phyloP scores from a whole-genome alignment of 2,888 invertebrate species.

The Blastobasis lacticolella region DNA sequence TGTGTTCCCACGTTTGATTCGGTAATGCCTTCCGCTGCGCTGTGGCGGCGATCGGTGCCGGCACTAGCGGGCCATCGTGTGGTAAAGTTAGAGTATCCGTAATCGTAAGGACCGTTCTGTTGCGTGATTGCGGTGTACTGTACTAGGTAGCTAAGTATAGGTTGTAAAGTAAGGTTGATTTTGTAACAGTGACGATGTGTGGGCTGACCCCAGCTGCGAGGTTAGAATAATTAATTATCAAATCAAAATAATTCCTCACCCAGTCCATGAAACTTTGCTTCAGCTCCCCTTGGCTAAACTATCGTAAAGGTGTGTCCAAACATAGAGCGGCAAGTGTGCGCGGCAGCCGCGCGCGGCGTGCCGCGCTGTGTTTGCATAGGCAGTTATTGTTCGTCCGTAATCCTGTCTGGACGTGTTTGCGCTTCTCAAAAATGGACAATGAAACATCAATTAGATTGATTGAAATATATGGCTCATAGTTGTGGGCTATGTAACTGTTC shows the following conservation, averaged over 20 bases:
- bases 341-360: no score
- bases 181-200: slow-evolving; percentile 26
- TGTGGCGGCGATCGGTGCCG: slow-evolving; percentile 10
- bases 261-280: slow-evolving; percentile 55
- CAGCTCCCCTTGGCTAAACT: slow-evolving; percentile 50
- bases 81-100: slow-evolving; percentile 28
- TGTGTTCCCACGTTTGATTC: slow-evolving; percentile 57
- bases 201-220: neutral
- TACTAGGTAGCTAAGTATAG: slow-evolving; percentile 28
- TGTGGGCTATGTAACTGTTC: no score
- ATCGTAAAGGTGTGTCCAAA: no score
- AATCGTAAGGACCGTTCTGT: slow-evolving; percentile 28
- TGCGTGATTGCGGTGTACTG: slow-evolving; percentile 12
- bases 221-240: slow-evolving; percentile 21
- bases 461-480: no score
- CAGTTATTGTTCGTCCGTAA: no score
- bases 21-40: slow-evolving; percentile 27
- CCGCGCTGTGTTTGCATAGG: no score
- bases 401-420: no score
- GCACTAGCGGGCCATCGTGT: slow-evolving; percentile 34
- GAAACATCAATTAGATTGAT: no score
- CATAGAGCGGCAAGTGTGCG: no score
- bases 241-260: slow-evolving; percentile 45
- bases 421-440: no score
- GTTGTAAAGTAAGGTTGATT: slow-evolving; percentile 26